Base-by-base conservation (phyloP, 2,888 invertebrate species). In the Lasioglossum oenotherae region DNA sequence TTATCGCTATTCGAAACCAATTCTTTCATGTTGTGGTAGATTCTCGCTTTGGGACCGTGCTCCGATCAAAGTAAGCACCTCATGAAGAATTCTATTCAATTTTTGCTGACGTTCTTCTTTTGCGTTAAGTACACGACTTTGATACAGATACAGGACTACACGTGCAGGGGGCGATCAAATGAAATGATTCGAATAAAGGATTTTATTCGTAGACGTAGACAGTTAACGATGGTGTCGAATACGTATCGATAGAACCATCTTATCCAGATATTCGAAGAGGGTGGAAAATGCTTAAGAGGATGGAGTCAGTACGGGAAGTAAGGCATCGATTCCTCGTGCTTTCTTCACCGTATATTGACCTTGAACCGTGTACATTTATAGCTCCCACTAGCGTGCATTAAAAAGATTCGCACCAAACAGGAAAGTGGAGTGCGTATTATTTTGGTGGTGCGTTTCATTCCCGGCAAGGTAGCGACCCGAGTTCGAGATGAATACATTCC, bases 351-450 rank as follows among this genome's bases (percentile, higher is more conserved):
- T 2, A n/a, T 6, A n/a, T 38, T 69, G 23, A 71, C 41, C 71
- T 41, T n/a, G 71, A 41, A 71, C 71, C 1, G 71, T 41, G 38
- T 38, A 69, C 5, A 41, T 41, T 41, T 57, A 10, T 31, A 23
- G 38, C 57, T 41, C 41, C 71, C 23, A 14, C 6, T 71, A 71
- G 38, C 12, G 41, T 71, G 38, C 57, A n/a, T 71, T 38, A 57
- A 78, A 74, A 74, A 35, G 23, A 27, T 84, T 35, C 27, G 64
- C 84, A 72, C 72, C 78, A 49, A 72, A 53, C 49, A 72, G 75
- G n/a, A 53, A 76, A 67, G 31, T 64, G 71, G 38, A 19, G 38
- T 38, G 67, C 31, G 67, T 35, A 46, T 53, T 81, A 19, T 64
- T 64, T 60, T 72, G 60, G 16, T 53, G 41, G 41, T 14, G 69